Percentiles rank a stretch among this genome's conserved stretches.
phyloP scores from a whole-genome alignment of 2,888 invertebrate species.

The Thera britannica region DNA sequence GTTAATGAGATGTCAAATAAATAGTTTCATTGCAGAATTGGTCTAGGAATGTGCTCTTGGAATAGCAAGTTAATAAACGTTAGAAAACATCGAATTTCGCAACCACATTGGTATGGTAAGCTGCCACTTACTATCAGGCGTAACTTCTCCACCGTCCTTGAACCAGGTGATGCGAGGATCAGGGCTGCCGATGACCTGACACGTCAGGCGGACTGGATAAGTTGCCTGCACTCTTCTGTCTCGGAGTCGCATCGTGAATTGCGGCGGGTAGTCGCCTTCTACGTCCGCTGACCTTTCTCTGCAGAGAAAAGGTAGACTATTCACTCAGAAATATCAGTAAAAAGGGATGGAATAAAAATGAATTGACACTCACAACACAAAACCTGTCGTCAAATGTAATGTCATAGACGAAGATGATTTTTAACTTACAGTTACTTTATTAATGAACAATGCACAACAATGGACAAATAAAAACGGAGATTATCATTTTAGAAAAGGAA shows the following conservation, averaged over 20 bases:
- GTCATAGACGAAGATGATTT: too few species aligned
- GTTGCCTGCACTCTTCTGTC: constrained; percentile 93
- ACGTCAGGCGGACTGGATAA: constrained; percentile 93
- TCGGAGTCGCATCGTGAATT: constrained; percentile 93
- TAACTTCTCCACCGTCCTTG: constrained; percentile 89
- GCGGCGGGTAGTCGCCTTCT: constrained; percentile 87
- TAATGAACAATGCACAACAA: neutral
- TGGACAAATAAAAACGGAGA: neutral
- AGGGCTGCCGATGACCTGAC: constrained; percentile 92
- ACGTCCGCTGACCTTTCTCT: constrained; percentile 76
- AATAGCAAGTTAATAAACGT: too few species aligned
- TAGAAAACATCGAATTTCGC: too few species aligned
- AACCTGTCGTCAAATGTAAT: too few species aligned
- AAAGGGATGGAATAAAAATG: too few species aligned
- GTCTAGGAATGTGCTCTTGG: too few species aligned
- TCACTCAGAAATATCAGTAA: too few species aligned
- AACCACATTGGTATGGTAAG: neutral
- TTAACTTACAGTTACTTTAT: too few species aligned
- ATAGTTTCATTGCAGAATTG: too few species aligned
- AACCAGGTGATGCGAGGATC: constrained; percentile 92
- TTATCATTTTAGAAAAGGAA: neutral
- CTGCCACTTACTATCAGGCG: constrained; percentile 80
- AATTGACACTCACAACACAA: too few species aligned
- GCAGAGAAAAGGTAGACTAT: constrained; percentile 6
- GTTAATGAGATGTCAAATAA: too few species aligned